phyloP scores from a whole-genome alignment of 2,888 invertebrate species.

The Aporophyla nigra region DNA sequence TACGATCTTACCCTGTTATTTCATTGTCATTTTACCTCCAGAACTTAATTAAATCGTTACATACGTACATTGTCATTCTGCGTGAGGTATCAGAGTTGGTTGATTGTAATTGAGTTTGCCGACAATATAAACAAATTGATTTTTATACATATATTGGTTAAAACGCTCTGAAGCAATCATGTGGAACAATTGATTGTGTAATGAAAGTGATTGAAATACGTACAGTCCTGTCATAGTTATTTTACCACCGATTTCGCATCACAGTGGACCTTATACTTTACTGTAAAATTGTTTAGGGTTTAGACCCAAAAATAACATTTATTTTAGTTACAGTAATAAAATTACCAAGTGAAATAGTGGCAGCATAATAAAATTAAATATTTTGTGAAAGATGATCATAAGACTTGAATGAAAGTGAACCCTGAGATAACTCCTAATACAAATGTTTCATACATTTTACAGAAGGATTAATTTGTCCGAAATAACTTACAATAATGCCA shows the following conservation, averaged over 20 bases:
- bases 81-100: background rate
- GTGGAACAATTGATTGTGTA: constrained; percentile 16
- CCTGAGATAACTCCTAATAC: too few species aligned
- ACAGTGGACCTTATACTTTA: too few species aligned
- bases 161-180: constrained; percentile 28
- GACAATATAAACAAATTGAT: constrained; percentile 40
- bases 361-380: too few species aligned
- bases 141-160: background rate
- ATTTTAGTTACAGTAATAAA: background rate
- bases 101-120: constrained; percentile 23
- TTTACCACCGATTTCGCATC: background rate
- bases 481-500: background rate
- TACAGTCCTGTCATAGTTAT: background rate
- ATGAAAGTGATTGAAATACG: background rate
- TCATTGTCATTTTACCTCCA: constrained; percentile 12
- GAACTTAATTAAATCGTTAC: constrained; percentile 39
- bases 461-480: background rate
- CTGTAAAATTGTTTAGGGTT: background rate
- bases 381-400: background rate
- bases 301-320: background rate
- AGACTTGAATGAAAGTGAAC: background rate
- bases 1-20: background rate
- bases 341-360: background rate
- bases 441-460: background rate
- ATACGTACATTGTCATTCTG: constrained; percentile 22